Evolutionary conservation across 2,113 vertebrate genomes (phyloP).

Genomic region (Cyprinodon tularosa): DNA sequence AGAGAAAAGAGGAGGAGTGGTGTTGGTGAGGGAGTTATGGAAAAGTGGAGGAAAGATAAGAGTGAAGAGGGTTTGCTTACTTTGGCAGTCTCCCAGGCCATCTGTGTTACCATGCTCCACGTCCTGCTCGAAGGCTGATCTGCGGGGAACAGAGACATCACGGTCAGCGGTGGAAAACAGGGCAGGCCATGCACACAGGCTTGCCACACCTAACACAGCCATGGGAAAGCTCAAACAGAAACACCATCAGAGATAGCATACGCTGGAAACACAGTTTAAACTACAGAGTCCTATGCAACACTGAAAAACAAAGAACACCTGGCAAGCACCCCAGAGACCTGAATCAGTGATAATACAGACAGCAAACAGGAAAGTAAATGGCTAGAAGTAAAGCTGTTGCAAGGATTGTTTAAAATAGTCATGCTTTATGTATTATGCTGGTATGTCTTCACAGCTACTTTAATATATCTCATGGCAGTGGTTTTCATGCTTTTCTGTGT

Average conservation of each 20-base stretch:
- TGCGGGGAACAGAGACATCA: conserved; percentile 85
- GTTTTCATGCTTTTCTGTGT: not conserved
- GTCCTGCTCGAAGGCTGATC: conserved; percentile 96
- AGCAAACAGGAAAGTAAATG: conserved; percentile 48
- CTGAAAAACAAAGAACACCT: conserved; percentile 61
- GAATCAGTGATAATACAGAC: conserved; percentile 52
- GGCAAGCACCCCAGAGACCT: conserved; percentile 48
- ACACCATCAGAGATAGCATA: conserved; percentile 32
- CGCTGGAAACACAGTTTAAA: conserved; percentile 19
- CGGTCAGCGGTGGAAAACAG: conserved; percentile 73
- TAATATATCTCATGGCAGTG: not conserved
- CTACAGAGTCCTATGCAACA: conserved; percentile 47
- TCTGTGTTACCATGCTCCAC: conserved; percentile 97
- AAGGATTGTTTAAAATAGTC: conserved; percentile 32
- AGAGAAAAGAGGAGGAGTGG: conserved; percentile 45
- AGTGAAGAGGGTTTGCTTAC: conserved; percentile 88
- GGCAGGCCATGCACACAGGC: conserved; percentile 49
- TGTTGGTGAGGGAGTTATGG: conserved; percentile 15
- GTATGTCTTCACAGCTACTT: not conserved
- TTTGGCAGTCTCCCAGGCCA: conserved; percentile 99
- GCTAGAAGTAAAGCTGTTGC: conserved; percentile 34
- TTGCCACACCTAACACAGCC: conserved; percentile 55
- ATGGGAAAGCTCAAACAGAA: conserved; percentile 46
- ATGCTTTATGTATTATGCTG: conserved; percentile 12
- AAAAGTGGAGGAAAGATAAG: conserved; percentile 71